A percentile compares a stretch with the other conserved stretches of the same genome.
Conservation (phyloP, 2,113 vertebrate species). For the Collichthys lucidus region DNA sequence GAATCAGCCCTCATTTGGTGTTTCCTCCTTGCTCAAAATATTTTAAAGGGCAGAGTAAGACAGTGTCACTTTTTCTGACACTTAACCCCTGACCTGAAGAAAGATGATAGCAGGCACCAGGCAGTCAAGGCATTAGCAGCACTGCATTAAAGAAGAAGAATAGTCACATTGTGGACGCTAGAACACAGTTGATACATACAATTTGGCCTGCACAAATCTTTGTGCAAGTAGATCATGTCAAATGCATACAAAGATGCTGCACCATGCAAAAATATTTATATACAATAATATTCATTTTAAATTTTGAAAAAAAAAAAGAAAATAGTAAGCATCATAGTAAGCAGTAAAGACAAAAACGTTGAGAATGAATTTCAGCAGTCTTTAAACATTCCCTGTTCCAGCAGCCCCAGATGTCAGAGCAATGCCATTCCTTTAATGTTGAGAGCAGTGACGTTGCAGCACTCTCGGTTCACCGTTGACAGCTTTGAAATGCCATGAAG, state of each 20-base stretch:
- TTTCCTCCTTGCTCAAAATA: constrained; percentile 33
- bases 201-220: not conserved
- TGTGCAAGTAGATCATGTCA: not conserved
- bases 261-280: not conserved
- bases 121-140: constrained; percentile 14
- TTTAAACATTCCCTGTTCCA: constrained; percentile 27
- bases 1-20: constrained; percentile 35
- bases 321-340: not conserved
- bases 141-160: constrained; percentile 22
- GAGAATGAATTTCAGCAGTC: constrained; percentile 8
- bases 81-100: constrained; percentile 71
- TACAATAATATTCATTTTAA: not conserved
- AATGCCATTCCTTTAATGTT: constrained; percentile 36
- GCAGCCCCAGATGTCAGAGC: constrained; percentile 45
- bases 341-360: not conserved
- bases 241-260: not conserved
- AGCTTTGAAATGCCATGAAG: constrained; percentile 75
- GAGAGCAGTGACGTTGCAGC: constrained; percentile 36
- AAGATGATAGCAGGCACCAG: constrained; percentile 47
- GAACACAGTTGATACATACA: not conserved
- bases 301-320: not conserved
- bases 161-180: not conserved
- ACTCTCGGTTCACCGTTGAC: constrained; percentile 68
- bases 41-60: constrained; percentile 62
- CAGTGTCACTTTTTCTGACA: constrained; percentile 65